Conservation (phyloP, 2,888 invertebrate species). For the Coenonympha arcania region DNA sequence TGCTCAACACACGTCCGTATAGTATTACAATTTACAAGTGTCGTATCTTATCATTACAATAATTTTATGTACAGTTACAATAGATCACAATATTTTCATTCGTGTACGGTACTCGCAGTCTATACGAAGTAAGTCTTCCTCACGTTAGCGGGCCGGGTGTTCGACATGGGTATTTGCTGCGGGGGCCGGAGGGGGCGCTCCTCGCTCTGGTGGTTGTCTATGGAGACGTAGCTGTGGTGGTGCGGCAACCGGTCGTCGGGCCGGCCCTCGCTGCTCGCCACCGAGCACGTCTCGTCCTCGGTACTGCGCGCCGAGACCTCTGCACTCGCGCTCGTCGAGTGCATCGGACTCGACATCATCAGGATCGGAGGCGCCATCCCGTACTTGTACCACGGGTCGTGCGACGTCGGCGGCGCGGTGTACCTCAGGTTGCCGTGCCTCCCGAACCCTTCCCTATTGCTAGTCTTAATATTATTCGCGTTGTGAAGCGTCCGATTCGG, state of each 20-base stretch:
- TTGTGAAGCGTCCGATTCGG: conserved; percentile 74
- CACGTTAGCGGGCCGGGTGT: conserved; percentile 58
- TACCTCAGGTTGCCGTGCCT: conserved; percentile 70
- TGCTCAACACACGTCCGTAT: conserved; percentile 13
- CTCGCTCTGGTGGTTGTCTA: conserved; percentile 70
- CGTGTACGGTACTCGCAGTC: too few relatives aligned
- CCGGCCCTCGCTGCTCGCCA: conserved; percentile 73
- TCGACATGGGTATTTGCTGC: conserved; percentile 68
- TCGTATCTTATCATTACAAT: conserved; percentile 21
- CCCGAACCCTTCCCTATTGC: conserved; percentile 64
- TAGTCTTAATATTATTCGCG: conserved; percentile 65
- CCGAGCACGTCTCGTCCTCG: conserved; percentile 77
- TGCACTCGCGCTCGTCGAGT: conserved; percentile 73
- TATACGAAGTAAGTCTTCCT: conserved; percentile 73
- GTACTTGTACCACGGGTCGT: conserved; percentile 72
- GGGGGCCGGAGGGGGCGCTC: conserved; percentile 66
- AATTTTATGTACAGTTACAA: conserved; percentile 23
- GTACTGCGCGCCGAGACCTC: conserved; percentile 77
- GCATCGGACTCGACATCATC: conserved; percentile 77
- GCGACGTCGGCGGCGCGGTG: conserved; percentile 69
- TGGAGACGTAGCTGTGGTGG: conserved; percentile 74
- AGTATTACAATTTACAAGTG: conserved; percentile 24
- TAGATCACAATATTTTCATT: conserved; percentile 29
- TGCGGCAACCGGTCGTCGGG: conserved; percentile 70
- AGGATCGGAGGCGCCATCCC: conserved; percentile 68